A percentile compares a stretch with the other conserved stretches of the same genome.
These are phyloP conservation scores for Eclectus roratus DNA, from an alignment of 2,113 vertebrate genomes.

Conservation along the genomic window DNA sequence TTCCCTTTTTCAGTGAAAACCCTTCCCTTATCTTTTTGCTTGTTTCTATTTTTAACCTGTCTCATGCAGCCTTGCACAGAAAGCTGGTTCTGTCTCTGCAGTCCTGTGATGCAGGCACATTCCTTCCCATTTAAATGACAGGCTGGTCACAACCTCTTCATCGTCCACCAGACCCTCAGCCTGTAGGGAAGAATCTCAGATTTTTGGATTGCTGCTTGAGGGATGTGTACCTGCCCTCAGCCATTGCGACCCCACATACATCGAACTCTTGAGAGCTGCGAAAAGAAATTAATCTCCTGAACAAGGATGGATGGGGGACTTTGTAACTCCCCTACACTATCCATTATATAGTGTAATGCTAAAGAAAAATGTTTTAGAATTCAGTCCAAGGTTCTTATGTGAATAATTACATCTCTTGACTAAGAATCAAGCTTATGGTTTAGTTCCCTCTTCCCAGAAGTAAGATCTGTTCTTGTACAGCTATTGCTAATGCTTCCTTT, in stretches of 20 bases:
- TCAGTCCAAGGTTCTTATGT: neutral
- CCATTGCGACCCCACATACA: fast-evolving
- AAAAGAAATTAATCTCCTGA: neutral
- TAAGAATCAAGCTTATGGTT: neutral
- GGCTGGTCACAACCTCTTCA: neutral
- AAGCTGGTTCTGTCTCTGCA: neutral
- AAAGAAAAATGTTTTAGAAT: neutral
- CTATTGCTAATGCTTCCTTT: neutral
- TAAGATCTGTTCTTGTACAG: neutral
- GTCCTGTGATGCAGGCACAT: neutral
- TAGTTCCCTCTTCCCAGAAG: neutral
- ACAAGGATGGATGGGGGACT: fast-evolving
- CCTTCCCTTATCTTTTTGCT: neutral
- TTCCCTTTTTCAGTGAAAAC: neutral
- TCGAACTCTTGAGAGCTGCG: neutral
- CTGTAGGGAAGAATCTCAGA: neutral
- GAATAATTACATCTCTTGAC: neutral
- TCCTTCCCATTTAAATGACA: neutral
- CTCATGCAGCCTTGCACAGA: neutral
- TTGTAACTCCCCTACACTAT: neutral
- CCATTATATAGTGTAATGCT: neutral
- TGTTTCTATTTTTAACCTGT: neutral
- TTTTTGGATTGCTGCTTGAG: neutral
- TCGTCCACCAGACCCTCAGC: neutral
- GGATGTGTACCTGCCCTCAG: neutral